Evolutionary conservation across 2,888 invertebrate genomes (phyloP).

Genomic region (Elegia similella): DNA sequence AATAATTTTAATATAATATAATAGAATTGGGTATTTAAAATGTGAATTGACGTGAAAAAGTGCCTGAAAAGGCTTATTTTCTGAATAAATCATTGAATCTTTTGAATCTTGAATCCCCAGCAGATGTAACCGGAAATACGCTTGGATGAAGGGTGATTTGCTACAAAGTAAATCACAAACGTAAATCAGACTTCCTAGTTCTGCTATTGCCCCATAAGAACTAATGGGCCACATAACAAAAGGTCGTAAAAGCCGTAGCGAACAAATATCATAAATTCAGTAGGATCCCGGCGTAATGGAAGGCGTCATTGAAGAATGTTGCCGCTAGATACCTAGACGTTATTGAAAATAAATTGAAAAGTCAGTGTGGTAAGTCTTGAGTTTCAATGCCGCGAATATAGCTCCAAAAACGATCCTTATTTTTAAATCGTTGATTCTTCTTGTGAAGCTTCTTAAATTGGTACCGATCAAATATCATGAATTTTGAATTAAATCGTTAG

Average conservation of each 20-base stretch:
- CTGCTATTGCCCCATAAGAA: neutral
- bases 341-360: constrained; percentile 20
- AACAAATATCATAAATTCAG: constrained; percentile 11
- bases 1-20: no score
- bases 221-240: constrained; percentile 9
- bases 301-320: constrained; percentile 9
- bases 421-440: no score
- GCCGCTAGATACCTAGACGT: constrained; percentile 16
- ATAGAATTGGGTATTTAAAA: no score
- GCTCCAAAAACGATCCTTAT: no score
- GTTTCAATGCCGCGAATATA: neutral
- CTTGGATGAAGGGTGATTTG: neutral
- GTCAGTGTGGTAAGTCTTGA: neutral
- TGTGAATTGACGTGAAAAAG: no score
- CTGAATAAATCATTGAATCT: no score
- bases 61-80: no score
- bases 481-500: no score
- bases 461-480: no score
- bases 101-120: no score
- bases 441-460: no score
- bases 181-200: neutral
- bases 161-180: neutral
- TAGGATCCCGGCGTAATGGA: constrained; percentile 2
- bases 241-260: neutral
- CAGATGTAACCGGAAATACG: neutral